A percentile compares a stretch with the other conserved stretches of the same genome.
phyloP scores from a whole-genome alignment of 2,888 invertebrate genomes.

The Acanthopleura granulata region DNA sequence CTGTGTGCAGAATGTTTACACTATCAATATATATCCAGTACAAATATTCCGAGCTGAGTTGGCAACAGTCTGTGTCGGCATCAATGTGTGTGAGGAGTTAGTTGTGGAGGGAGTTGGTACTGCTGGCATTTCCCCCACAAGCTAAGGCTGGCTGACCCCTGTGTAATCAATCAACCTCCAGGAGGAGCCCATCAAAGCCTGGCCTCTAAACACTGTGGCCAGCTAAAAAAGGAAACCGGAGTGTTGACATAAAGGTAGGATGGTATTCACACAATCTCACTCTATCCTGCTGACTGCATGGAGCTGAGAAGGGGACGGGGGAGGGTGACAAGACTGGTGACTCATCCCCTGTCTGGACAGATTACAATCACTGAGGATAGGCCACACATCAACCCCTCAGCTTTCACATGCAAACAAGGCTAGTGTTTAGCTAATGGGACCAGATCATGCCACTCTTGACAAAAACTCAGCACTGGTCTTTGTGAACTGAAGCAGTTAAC shows the following conservation, averaged over 20 bases:
- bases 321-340: too few species aligned
- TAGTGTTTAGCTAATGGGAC: neutral
- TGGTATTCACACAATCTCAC: too few species aligned
- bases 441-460: neutral
- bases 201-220: neutral
- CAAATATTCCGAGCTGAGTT: neutral
- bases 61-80: neutral
- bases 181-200: neutral
- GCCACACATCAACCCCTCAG: neutral
- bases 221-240: neutral
- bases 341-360: too few species aligned
- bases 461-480: neutral
- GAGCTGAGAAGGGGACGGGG: too few species aligned
- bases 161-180: neutral
- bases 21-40: neutral
- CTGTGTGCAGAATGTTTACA: neutral
- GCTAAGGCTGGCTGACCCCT: neutral
- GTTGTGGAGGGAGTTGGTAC: neutral
- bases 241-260: slow-evolving; percentile 1
- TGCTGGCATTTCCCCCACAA: neutral
- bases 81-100: neutral
- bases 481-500: neutral
- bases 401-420: slow-evolving; percentile 6
- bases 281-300: too few species aligned
- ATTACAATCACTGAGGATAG: neutral